Conservation (phyloP, 2,797 vertebrate species). For the Silurus aristotelis region DNA sequence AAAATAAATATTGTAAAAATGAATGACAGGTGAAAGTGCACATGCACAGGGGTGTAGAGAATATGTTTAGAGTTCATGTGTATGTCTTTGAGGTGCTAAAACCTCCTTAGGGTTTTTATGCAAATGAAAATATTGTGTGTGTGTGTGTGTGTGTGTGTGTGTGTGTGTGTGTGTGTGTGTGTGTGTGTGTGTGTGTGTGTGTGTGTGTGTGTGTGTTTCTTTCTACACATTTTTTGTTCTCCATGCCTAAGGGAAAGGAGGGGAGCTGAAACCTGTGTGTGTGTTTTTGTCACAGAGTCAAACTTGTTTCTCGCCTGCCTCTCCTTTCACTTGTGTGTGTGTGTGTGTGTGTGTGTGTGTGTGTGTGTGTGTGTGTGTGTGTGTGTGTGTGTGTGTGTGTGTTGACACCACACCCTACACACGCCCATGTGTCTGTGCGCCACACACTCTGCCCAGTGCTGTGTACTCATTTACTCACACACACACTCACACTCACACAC, state of each 20-base stretch:
- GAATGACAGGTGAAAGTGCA: not conserved
- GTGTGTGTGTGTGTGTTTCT: not conserved
- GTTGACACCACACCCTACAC: constrained; percentile 15
- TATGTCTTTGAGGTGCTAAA: not conserved
- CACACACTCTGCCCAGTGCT: not conserved
- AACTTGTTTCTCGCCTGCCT: not conserved
- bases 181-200: not conserved
- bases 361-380: not conserved
- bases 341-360: not conserved
- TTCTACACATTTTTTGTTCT: not conserved
- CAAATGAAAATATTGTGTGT: not conserved
- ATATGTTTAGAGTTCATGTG: not conserved
- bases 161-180: not conserved
- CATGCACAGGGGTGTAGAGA: not conserved
- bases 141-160: not conserved
- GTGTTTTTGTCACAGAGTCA: not conserved
- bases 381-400: not conserved
- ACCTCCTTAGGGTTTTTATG: not conserved
- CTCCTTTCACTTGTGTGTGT: not conserved
- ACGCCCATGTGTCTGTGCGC: not conserved
- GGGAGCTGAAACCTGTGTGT: constrained; percentile 11
- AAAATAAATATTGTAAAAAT: not conserved
- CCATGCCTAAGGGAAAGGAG: not conserved
- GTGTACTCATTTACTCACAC: not conserved
- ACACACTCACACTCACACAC: not conserved